Evolutionary conservation across 2,888 invertebrate genomes (phyloP).

Genomic region (Sminthurinus aureus): DNA sequence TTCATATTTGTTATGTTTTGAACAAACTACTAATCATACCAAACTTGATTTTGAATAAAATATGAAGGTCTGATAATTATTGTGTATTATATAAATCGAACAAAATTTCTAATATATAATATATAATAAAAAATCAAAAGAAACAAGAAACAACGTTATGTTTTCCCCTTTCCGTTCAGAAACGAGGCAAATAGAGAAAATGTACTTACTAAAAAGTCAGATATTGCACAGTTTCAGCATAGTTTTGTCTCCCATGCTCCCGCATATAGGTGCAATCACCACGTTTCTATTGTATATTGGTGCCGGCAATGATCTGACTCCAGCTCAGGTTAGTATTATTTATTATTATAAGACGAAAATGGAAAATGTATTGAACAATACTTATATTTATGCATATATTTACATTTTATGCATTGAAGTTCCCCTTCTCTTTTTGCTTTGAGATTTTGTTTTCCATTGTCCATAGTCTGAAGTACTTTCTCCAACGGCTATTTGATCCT

Average conservation of each 20-base stretch:
- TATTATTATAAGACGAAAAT: slow-evolving; percentile 53
- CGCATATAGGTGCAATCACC: slow-evolving; percentile 69
- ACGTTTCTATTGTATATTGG: slow-evolving; percentile 69
- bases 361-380: too few relatives aligned
- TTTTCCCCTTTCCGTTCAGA: slow-evolving; percentile 62
- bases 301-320: slow-evolving; percentile 68
- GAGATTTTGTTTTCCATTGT: background rate
- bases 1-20: background rate
- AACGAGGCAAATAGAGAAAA: slow-evolving; percentile 66
- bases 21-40: too few relatives aligned
- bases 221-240: slow-evolving; percentile 70
- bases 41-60: too few relatives aligned
- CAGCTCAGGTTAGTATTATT: slow-evolving; percentile 72
- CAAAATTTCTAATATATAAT: too few relatives aligned
- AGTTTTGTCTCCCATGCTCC: slow-evolving; percentile 70
- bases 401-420: too few relatives aligned
- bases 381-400: too few relatives aligned
- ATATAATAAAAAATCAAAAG: slow-evolving; percentile 21
- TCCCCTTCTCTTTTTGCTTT: slow-evolving; percentile 13
- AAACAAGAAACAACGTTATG: too few relatives aligned
- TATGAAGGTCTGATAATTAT: too few relatives aligned
- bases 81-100: too few relatives aligned
- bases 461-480: background rate
- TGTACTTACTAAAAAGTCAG: slow-evolving; percentile 67
- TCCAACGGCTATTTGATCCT: slow-evolving; percentile 2